A percentile compares a stretch with the other conserved stretches of the same genome.
These are phyloP conservation scores for Bryconaethiops microstoma DNA, from an alignment of 2,797 vertebrate species.

Conservation along the genomic window DNA sequence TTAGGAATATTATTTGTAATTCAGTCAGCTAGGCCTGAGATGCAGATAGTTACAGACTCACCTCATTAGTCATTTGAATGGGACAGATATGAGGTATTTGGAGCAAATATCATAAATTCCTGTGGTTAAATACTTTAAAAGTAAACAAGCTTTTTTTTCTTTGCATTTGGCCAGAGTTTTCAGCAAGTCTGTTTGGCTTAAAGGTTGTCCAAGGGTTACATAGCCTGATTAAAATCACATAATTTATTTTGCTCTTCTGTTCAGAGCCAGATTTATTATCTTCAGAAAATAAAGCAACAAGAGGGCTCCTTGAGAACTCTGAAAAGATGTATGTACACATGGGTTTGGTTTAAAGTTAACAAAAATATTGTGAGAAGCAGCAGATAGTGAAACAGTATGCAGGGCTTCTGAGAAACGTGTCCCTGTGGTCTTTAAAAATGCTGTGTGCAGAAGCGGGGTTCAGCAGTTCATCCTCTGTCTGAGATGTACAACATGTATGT, in stretches of 20 bases:
- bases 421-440: slow-evolving; percentile 64
- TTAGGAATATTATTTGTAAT: slow-evolving; percentile 52
- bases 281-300: slow-evolving; percentile 48
- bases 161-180: slow-evolving; percentile 58
- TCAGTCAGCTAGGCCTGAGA: slow-evolving; percentile 24
- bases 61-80: slow-evolving; percentile 50
- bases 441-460: slow-evolving; percentile 62
- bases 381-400: slow-evolving; percentile 48
- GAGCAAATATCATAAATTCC: slow-evolving; percentile 51
- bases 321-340: slow-evolving; percentile 53
- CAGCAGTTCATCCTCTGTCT: slow-evolving; percentile 65
- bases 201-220: slow-evolving; percentile 62
- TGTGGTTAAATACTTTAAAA: slow-evolving; percentile 58
- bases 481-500: slow-evolving; percentile 64
- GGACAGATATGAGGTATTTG: slow-evolving; percentile 44
- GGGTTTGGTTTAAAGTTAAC: slow-evolving; percentile 51
- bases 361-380: slow-evolving; percentile 54
- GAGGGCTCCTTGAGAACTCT: slow-evolving; percentile 41
- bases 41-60: slow-evolving; percentile 50
- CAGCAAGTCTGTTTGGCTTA: slow-evolving; percentile 61
- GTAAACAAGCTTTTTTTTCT: slow-evolving; percentile 62
- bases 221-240: slow-evolving; percentile 54
- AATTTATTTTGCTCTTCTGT: slow-evolving; percentile 63
- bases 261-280: slow-evolving; percentile 64
- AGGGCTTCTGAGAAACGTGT: slow-evolving; percentile 52